phyloP scores from a whole-genome alignment of 2,888 invertebrate genomes.

The Sialis lutaria region DNA sequence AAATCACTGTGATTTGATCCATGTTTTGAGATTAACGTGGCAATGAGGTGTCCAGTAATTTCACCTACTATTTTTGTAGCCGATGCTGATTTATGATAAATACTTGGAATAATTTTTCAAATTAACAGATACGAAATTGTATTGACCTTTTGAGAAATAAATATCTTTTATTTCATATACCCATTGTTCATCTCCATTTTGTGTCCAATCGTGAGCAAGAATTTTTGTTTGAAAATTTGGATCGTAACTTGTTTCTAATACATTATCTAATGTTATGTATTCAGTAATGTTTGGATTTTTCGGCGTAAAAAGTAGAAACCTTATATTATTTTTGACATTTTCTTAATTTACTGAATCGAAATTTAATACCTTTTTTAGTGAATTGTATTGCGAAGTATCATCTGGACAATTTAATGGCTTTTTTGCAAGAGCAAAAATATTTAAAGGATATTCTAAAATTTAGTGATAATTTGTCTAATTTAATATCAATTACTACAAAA shows the following conservation, averaged over 20 bases:
- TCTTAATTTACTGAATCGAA: not conserved
- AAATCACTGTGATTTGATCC: constrained; percentile 20
- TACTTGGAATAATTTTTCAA: constrained; percentile 20
- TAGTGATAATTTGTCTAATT: too few species aligned
- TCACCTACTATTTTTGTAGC: constrained; percentile 26
- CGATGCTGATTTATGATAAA: constrained; percentile 22
- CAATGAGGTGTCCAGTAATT: constrained; percentile 21
- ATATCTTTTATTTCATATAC: constrained; percentile 22
- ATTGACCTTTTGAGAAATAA: constrained; percentile 22
- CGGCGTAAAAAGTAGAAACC: constrained; percentile 4
- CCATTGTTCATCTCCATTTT: constrained; percentile 23
- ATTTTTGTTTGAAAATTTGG: constrained; percentile 21
- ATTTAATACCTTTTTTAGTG: too few species aligned
- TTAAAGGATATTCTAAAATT: too few species aligned
- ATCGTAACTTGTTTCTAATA: constrained; percentile 3
- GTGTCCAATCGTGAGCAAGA: constrained; percentile 31
- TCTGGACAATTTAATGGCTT: too few species aligned
- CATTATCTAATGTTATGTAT: constrained; percentile 3
- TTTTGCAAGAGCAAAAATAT: too few species aligned
- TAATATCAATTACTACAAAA: too few species aligned
- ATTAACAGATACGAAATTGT: constrained; percentile 27
- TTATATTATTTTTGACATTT: constrained; percentile 4
- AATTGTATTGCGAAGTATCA: too few species aligned
- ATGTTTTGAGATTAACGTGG: constrained; percentile 19
- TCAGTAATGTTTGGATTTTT: not conserved